Conservation (phyloP, 1,140 invertebrate species). For the Aphidius ervi region DNA sequence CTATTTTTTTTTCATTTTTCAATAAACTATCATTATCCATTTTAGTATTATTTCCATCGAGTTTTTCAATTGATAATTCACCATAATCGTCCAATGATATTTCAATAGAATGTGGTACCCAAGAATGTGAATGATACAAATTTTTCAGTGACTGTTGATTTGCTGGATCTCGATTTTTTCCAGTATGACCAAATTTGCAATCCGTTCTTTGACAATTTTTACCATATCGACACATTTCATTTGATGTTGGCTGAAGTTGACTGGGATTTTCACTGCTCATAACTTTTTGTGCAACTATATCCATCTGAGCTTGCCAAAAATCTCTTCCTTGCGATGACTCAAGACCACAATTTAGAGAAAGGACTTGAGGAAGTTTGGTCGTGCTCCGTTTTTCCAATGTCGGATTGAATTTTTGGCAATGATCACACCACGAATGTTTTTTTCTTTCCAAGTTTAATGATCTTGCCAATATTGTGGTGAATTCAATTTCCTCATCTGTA, state of each 20-base stretch:
- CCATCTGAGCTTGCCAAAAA: constrained; percentile 75
- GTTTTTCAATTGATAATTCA: constrained; percentile 54
- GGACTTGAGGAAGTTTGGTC: constrained; percentile 72
- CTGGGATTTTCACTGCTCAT: constrained; percentile 45
- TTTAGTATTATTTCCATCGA: constrained; percentile 29
- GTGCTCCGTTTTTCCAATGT: constrained; percentile 66
- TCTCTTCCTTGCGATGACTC: constrained; percentile 65
- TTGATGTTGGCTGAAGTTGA: constrained; percentile 53
- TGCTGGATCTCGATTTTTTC: constrained; percentile 38
- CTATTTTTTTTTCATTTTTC: constrained; percentile 12
- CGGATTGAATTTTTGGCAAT: constrained; percentile 77
- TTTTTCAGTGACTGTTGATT: constrained; percentile 46
- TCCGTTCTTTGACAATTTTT: constrained; percentile 77
- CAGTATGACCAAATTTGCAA: constrained; percentile 81
- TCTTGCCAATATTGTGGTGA: constrained; percentile 58
- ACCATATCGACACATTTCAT: constrained; percentile 85
- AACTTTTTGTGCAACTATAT: constrained; percentile 58
- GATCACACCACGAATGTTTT: constrained; percentile 88
- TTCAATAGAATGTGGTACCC: constrained; percentile 63
- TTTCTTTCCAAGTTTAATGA: constrained; percentile 71
- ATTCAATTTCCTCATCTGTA: constrained; percentile 51
- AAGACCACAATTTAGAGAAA: constrained; percentile 82
- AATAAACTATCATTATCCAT: constrained; percentile 13
- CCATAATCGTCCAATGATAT: constrained; percentile 54
- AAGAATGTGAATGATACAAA: constrained; percentile 58